A percentile compares a stretch with the other conserved stretches of the same genome.
Evolutionary conservation across 1,140 invertebrate genomes (phyloP).

Genomic region (Drosophila punjabiensis): DNA sequence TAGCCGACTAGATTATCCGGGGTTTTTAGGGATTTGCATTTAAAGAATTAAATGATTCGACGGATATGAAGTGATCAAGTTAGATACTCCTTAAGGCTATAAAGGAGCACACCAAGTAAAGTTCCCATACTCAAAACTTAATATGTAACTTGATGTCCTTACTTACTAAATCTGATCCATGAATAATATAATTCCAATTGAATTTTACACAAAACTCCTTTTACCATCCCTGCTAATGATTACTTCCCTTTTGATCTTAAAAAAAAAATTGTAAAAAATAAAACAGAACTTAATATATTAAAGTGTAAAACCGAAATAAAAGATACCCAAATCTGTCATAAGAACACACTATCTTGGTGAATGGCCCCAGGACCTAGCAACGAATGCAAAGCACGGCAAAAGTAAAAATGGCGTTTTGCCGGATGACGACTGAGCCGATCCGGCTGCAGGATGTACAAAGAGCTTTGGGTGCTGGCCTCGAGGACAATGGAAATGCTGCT

Average conservation of each 20-base stretch:
- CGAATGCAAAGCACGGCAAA: conserved; percentile 49
- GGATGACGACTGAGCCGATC: conserved; percentile 57
- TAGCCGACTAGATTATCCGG: conserved; percentile 1
- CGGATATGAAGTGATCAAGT: neutral
- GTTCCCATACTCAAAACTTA: too few species aligned
- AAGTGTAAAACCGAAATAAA: neutral
- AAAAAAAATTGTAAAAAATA: neutral
- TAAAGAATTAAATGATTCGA: neutral
- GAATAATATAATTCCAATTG: too few species aligned
- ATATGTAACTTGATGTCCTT: too few species aligned
- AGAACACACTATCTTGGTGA: neutral
- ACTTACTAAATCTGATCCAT: too few species aligned
- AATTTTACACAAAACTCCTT: too few species aligned
- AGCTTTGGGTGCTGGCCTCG: conserved; percentile 2
- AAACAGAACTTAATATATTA: neutral
- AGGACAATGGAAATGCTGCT: conserved; percentile 41
- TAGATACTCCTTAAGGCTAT: neutral
- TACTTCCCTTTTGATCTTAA: neutral
- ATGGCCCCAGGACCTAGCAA: neutral
- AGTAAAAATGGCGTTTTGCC: conserved; percentile 47
- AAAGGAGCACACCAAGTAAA: neutral
- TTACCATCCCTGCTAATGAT: neutral
- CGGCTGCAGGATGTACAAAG: conserved; percentile 7
- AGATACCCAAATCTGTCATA: neutral
- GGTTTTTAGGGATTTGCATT: neutral